Percentiles rank a stretch among this genome's conserved stretches.
Evolutionary conservation across 37 sponge, comb jelly and placozoan genomes (phyloP).

Genomic region (Aphrocallistes beatrix): DNA sequence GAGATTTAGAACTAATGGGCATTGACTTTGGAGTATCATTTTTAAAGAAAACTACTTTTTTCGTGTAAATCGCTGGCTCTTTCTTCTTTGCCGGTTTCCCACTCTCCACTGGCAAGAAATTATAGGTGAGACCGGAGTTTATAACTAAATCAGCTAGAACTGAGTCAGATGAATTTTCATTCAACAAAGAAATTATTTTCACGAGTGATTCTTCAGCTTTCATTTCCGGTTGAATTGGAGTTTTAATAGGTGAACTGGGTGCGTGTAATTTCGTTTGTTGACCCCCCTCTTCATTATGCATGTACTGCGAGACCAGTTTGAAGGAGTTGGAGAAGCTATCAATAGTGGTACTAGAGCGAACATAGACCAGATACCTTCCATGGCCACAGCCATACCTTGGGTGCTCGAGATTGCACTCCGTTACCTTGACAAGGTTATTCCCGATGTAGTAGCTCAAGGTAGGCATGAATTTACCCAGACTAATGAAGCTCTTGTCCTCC

Average conservation of each 20-base stretch:
- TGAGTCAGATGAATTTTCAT: neutral
- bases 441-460: constrained; percentile 3
- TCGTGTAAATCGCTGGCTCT: neutral
- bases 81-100: neutral
- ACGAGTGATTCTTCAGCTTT: neutral
- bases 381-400: neutral
- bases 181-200: neutral
- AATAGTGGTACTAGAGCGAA: neutral
- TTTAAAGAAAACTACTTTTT: neutral
- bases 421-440: neutral
- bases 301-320: neutral
- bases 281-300: neutral
- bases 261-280: neutral
- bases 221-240: neutral
- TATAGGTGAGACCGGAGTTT: neutral
- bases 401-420: constrained; percentile 1
- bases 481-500: neutral
- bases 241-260: neutral
- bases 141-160: neutral
- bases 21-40: neutral
- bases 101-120: neutral
- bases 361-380: neutral
- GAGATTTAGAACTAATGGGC: neutral
- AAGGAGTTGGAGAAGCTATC: neutral
- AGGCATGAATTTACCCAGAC: neutral